Conservation (phyloP, 37 sponge, comb jelly and placozoan genomes). For the Halisarca cf. caerulea region DNA sequence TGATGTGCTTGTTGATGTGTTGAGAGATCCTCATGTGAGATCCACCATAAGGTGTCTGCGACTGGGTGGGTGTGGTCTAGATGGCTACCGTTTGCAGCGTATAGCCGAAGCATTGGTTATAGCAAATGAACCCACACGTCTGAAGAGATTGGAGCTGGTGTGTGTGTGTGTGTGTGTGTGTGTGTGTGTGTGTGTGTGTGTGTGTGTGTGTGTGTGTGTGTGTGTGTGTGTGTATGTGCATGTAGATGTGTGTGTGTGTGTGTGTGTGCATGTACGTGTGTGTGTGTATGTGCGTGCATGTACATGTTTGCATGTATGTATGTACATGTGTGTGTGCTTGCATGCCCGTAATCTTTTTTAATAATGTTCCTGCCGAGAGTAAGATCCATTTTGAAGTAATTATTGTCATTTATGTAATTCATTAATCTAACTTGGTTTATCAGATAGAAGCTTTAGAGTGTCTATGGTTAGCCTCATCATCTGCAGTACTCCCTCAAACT, state of each 20-base stretch:
- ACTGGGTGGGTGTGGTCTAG: constrained; percentile 52
- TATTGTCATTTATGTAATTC: too few relatives aligned
- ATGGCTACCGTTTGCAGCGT: constrained; percentile 22
- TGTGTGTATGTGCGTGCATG: too few relatives aligned
- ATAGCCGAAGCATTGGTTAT: constrained; percentile 26
- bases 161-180: not conserved
- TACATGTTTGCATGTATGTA: too few relatives aligned
- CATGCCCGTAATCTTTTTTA: too few relatives aligned
- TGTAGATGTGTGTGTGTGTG: not conserved
- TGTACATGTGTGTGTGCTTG: too few relatives aligned
- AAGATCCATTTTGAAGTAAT: too few relatives aligned
- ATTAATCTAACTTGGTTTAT: too few relatives aligned
- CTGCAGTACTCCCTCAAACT: too few relatives aligned
- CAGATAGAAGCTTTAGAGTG: too few relatives aligned
- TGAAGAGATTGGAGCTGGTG: constrained; percentile 55
- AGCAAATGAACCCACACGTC: not conserved
- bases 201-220: not conserved
- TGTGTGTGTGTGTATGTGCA: not conserved
- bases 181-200: not conserved
- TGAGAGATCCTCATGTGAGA: constrained; percentile 35
- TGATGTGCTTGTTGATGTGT: constrained; percentile 23
- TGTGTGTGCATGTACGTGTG: too few relatives aligned
- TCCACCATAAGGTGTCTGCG: constrained; percentile 27
- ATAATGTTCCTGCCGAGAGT: too few relatives aligned
- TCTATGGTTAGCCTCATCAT: too few relatives aligned